These are phyloP conservation scores for Tigriopus californicus DNA, from an alignment of 2,888 invertebrate genomes.

Conservation along the genomic window DNA sequence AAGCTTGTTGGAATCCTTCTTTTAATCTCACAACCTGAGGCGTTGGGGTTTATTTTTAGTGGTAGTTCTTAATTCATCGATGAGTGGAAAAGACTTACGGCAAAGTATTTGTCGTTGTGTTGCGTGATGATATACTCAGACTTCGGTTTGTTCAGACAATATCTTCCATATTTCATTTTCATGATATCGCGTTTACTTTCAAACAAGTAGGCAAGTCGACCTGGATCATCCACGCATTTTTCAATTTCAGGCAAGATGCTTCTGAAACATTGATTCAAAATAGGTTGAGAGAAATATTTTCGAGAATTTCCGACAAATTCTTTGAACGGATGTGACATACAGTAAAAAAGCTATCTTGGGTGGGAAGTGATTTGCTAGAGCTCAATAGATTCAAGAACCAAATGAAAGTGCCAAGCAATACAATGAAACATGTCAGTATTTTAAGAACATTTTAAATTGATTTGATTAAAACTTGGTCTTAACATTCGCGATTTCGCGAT, in stretches of 20 bases:
- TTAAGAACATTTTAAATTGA: too few relatives aligned
- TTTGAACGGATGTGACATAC: too few relatives aligned
- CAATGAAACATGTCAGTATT: background rate
- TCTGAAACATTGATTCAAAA: background rate
- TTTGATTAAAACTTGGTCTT: too few relatives aligned
- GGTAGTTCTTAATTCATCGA: background rate
- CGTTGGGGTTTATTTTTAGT: background rate
- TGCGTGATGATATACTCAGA: background rate
- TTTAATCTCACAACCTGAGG: background rate
- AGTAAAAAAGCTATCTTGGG: too few relatives aligned
- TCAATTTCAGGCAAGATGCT: constrained; percentile 1
- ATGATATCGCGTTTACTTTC: background rate
- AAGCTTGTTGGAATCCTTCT: background rate
- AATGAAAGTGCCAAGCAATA: too few relatives aligned
- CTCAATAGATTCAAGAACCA: too few relatives aligned
- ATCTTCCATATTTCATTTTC: constrained; percentile 4
- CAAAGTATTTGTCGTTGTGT: background rate
- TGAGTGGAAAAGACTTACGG: background rate
- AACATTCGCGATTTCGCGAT: too few relatives aligned
- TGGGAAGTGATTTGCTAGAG: too few relatives aligned
- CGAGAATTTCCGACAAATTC: too few relatives aligned
- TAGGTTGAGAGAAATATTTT: too few relatives aligned
- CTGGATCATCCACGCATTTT: background rate
- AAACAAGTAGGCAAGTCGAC: background rate
- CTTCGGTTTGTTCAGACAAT: constrained; percentile 2